These are phyloP conservation scores for Sceloporus tristichus DNA, from an alignment of 2,113 vertebrate species.

Conservation along the genomic window DNA sequence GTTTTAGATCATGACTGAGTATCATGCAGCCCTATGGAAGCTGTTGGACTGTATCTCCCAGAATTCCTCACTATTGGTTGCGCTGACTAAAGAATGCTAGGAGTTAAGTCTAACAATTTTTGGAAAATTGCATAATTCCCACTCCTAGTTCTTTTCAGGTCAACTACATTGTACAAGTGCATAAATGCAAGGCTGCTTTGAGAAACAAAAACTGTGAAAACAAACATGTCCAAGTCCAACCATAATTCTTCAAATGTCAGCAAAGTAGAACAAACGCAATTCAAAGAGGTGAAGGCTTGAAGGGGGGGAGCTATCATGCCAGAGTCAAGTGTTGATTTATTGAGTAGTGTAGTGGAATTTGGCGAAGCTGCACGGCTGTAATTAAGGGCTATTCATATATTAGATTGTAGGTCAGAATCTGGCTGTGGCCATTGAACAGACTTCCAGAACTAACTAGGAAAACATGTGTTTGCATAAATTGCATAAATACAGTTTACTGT, in stretches of 20 bases:
- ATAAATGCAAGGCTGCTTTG: background rate
- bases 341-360: constrained; percentile 28
- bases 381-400: constrained; percentile 21
- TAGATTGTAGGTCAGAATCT: constrained; percentile 24
- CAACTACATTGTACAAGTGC: background rate
- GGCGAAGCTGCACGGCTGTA: constrained; percentile 9
- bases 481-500: too few species aligned
- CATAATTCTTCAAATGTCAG: background rate
- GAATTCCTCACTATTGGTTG: too few species aligned
- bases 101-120: too few species aligned
- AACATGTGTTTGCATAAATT: background rate
- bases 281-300: background rate
- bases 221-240: constrained; percentile 20
- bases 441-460: constrained; percentile 8
- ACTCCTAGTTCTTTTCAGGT: background rate
- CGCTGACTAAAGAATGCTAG: too few species aligned
- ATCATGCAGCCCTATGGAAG: too few species aligned
- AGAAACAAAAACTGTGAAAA: constrained; percentile 17
- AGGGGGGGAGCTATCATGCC: background rate
- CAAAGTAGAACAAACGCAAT: constrained; percentile 13
- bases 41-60: background rate
- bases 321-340: constrained; percentile 3
- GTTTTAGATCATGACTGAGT: background rate
- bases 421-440: background rate
- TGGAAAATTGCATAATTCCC: too few species aligned